Base-by-base conservation (phyloP, 2,113 vertebrate genomes). In the Bos javanicus region DNA sequence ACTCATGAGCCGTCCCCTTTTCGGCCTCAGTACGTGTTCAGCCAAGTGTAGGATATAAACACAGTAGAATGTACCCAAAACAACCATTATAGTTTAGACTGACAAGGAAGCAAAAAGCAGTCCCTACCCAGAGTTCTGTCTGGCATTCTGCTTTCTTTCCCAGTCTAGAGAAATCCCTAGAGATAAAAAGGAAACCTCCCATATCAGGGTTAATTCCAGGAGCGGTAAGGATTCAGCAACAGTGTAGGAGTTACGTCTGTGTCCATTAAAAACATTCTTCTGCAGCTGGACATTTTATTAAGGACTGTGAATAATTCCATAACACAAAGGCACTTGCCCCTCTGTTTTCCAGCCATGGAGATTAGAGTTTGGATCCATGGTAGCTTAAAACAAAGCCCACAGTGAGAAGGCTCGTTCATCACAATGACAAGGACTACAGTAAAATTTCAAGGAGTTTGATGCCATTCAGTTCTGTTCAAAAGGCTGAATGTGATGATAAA, bases 241-340 rank as follows among this genome's bases (percentile, higher is more conserved):
- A 67, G 85, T 54, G 48, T 88, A 67, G 91, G 89, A 97, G 91
- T 92, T 92, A 94, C 50, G 36, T 87, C 83, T 83, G 81, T 6
- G 8, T 94, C 89, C 96, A 54, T 8, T 96, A 87, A 94, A 95
- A 97, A 3, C 78, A 91, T 84, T 26, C 52, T 92, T 83, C 96
- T 96, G 97, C 83, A 67, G 54, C 94, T 83, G 94, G 91, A 94
- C 84, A 59, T 97, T 98, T 98, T 92, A 89, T 74, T 50, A 95
- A 96, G 87, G 92, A 82, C 90, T 57, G 43, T 62, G 39, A 98
- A 81, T 81, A 95, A 54, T 48, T 71, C 80, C 94, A 97, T 97
- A 94, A 95, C 92, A 87, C 54, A 95, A 97, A 96, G 95, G 74
- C 16, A 96, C 87, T 97, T 87, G 36, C 15, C 48, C 30, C 3